Base-by-base conservation (phyloP, 2,113 vertebrate species). In the Cyphomyrus plagiostoma region DNA sequence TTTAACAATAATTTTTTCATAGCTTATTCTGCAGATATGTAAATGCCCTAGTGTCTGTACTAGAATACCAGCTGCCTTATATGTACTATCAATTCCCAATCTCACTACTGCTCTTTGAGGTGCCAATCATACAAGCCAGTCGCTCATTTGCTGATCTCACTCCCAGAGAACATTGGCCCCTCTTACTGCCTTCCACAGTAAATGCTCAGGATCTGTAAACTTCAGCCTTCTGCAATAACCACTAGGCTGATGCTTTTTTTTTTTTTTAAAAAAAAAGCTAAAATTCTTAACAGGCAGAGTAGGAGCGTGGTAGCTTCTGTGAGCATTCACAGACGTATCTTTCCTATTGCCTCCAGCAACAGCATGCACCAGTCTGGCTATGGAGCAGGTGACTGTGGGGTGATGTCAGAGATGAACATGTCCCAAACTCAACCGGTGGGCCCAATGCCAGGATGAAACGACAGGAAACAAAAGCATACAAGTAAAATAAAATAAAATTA, bases 161-260 rank as follows among this genome's bases (percentile, higher is more conserved):
- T 89, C 50, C 88, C 88, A 83, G 50, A 89, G 77, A 89, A 83
- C 88, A 84, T 52, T 89, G 77, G 50, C 88, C 88, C 88, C 26
- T 77, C 70, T 46, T 80, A 80, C n/a, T 52, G 48, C 26, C 50
- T 42, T 80, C 48, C 66, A 89, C 45, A 45, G 42, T 82, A 77
- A 89, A 30, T 53, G 46, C 86, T 88, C 35, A n/a, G 39, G 56
- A 45, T 23, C 10, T 39, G 48, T 11, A 35, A 19, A 52, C 42
- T 86, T 49, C 23, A 53, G 17, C 23, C 30, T 10, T 53, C 11
- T 52, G 3, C 26, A 30, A 86, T 49, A 35, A 13, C 17, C 23
- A 86, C 48, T n/a, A 49, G 58, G 58, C 21, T n/a, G 23, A 23
- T 50, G 45, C 10, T 46, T 35, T 35, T 35, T 35, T 35, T 35